Base-by-base conservation (phyloP, 2,888 invertebrate species). In the Lycophotia porphyrea region DNA sequence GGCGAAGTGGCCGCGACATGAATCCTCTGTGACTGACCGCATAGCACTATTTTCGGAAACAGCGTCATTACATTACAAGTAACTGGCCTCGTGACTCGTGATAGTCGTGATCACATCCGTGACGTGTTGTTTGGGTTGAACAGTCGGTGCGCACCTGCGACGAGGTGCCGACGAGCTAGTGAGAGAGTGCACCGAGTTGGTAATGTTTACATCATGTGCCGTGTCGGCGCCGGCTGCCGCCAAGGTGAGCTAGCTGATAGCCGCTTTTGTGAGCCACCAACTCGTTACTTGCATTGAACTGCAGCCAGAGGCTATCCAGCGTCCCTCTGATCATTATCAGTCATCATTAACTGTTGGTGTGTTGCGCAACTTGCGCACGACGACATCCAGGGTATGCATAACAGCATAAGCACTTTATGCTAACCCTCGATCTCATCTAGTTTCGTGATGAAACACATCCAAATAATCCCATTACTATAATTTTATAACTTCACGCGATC, bases 41-140 rank as follows among this genome's bases (percentile, higher is more conserved):
- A n/a, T 42, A 36, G 15, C 39, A 65, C 80, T 79, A 83, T 81
- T 81, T 86, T 86, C 69, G 76, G 71, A 52, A 60, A 39, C 49
- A 55, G 73, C 63, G 82, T 76, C 69, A 36, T 36, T 72, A 39
- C n/a, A n/a, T n/a, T 1, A 64, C 71, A 73, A 72, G 24, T 76
- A 72, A 34, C 39, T 69, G 83, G 80, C 81, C 83, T 84, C 84
- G 84, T 78, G 78, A 58, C 49, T 71, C 34, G 49, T 42, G 80
- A 80, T 55, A 64, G 81, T 44, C 36, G 63, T 82, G 83, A 82
- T 82, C 84, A 79, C 79, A 81, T 82, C 80, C 88, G 83, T 88
- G 84, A 88, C 89, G 88, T 84, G 42, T 76, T 76, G 80, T 79
- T 75, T 60, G 67, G 69, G 65, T 78, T 60, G 58, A 77, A 66